Conservation (phyloP, 2,888 invertebrate genomes). For the Rhyacophila evoluta region DNA sequence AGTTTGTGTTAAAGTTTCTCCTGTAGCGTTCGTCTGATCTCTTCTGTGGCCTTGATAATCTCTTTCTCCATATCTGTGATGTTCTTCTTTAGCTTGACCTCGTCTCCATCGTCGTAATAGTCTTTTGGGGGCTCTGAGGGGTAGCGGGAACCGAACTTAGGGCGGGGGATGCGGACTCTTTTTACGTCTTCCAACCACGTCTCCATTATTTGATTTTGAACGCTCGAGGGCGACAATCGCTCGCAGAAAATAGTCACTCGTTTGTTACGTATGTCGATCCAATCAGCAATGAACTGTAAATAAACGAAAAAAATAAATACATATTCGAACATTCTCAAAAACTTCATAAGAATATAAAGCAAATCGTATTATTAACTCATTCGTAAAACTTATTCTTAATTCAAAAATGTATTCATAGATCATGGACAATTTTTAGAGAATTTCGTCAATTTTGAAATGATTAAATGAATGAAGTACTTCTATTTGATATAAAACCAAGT, state of each 20-base stretch:
- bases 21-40: slow-evolving; percentile 80
- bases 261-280: neutral
- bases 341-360: too few species aligned
- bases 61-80: slow-evolving; percentile 69
- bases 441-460: too few species aligned
- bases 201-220: slow-evolving; percentile 72
- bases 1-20: slow-evolving; percentile 76
- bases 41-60: slow-evolving; percentile 79
- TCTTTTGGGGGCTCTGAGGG: slow-evolving; percentile 84
- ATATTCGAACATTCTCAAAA: too few species aligned
- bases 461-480: too few species aligned
- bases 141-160: slow-evolving; percentile 80
- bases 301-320: neutral
- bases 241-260: neutral
- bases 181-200: slow-evolving; percentile 88
- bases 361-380: too few species aligned
- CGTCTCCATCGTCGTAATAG: slow-evolving; percentile 76
- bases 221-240: neutral
- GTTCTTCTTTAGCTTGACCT: slow-evolving; percentile 68
- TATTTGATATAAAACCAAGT: too few species aligned
- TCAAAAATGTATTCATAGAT: too few species aligned
- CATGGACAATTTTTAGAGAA: too few species aligned
- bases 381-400: too few species aligned
- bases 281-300: neutral
- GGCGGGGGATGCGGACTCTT: slow-evolving; percentile 85